Conservation (phyloP, 2,113 vertebrate genomes). For the Toxostoma redivivum region DNA sequence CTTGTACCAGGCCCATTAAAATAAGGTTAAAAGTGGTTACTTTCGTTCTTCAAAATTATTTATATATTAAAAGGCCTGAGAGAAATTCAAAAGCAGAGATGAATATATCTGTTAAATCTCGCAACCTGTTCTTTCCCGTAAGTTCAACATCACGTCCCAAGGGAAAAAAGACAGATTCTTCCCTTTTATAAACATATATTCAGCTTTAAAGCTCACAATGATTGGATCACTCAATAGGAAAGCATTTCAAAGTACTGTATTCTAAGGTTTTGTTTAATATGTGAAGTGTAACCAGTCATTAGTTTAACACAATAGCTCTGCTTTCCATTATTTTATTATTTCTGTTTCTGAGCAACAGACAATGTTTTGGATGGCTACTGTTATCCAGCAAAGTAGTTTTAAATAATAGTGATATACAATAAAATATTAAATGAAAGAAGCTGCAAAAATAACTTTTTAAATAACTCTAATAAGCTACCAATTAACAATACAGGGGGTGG, state of each 20-base stretch:
- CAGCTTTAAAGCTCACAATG: neutral
- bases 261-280: neutral
- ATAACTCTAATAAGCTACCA: constrained; percentile 44
- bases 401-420: neutral
- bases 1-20: neutral
- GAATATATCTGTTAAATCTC: constrained; percentile 2
- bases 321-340: neutral
- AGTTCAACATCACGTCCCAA: neutral
- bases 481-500: constrained; percentile 26
- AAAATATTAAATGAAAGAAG: constrained; percentile 22
- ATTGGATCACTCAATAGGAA: neutral
- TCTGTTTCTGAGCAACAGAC: neutral
- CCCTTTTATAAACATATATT: neutral
- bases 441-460: constrained; percentile 21
- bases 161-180: neutral
- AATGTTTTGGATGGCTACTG: neutral
- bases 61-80: neutral
- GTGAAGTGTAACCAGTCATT: neutral
- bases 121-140: neutral
- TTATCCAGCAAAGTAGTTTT: neutral
- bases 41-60: neutral
- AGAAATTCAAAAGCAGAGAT: constrained; percentile 23
- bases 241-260: neutral
- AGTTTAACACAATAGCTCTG: neutral
- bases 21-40: constrained; percentile 7